phyloP scores from a whole-genome alignment of 1,140 invertebrate species.

The Apis dorsata region DNA sequence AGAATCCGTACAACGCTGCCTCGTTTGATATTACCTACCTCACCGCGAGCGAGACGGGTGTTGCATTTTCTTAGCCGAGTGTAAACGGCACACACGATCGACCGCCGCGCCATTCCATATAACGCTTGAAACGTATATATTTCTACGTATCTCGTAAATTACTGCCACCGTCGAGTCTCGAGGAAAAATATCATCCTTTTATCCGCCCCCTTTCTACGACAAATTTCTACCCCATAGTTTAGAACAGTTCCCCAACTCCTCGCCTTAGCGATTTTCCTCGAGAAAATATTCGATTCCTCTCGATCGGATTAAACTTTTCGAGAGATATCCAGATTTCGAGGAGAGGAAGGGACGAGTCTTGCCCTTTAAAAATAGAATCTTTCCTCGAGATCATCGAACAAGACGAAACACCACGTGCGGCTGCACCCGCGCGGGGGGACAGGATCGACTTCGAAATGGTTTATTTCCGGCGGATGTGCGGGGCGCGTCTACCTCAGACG shows the following conservation, averaged over 20 bases:
- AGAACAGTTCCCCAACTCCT: neutral
- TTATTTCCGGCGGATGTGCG: conserved; percentile 46
- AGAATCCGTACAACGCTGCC: conserved; percentile 78
- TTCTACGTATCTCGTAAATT: neutral
- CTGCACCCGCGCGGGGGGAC: conserved; percentile 14
- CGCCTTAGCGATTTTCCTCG: neutral
- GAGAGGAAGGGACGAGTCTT: no score
- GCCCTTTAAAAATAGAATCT: conserved; percentile 37
- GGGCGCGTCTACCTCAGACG: no score
- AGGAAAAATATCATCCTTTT: conserved; percentile 14
- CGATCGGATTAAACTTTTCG: no score
- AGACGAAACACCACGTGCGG: conserved; percentile 47
- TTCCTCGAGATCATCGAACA: conserved; percentile 45
- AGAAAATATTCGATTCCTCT: neutral
- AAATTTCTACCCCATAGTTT: conserved; percentile 9
- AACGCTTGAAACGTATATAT: neutral
- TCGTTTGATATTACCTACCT: conserved; percentile 80
- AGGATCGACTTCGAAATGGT: conserved; percentile 48
- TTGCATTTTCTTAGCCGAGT: conserved; percentile 39
- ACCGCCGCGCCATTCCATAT: neutral
- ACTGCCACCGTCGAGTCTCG: neutral
- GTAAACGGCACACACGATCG: conserved; percentile 37
- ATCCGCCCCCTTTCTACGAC: neutral
- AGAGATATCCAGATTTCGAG: neutral
- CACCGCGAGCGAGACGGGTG: conserved; percentile 56